A percentile compares a stretch with the other conserved stretches of the same genome.
phyloP scores from a whole-genome alignment of 2,797 vertebrate genomes.

The Steatocranus sp. region DNA sequence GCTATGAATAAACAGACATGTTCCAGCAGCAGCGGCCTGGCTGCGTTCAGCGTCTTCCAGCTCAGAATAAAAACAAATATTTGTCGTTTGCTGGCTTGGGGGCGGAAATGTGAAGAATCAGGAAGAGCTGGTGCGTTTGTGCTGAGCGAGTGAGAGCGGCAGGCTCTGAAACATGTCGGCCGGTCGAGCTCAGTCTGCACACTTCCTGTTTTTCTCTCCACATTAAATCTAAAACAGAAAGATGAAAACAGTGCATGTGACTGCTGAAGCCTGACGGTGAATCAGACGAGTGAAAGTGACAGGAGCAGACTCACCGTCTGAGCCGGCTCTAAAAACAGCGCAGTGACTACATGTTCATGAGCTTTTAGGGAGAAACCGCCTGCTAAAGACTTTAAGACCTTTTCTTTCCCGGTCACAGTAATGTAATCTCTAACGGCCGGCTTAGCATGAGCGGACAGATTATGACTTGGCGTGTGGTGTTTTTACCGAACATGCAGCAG shows the following conservation, averaged over 20 bases:
- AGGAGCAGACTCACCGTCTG: background rate
- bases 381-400: background rate
- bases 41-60: background rate
- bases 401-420: background rate
- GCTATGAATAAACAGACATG: background rate
- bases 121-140: constrained; percentile 28
- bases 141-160: background rate
- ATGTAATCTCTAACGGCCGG: background rate
- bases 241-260: background rate
- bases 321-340: background rate
- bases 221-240: background rate
- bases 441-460: background rate
- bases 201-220: constrained; percentile 46
- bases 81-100: background rate
- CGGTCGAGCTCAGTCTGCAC: background rate
- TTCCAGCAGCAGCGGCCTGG: background rate
- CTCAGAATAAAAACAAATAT: constrained; percentile 21
- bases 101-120: constrained; percentile 34
- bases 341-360: background rate
- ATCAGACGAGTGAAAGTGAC: background rate
- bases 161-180: background rate
- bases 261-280: background rate
- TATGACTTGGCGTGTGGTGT: background rate
- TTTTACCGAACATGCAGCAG: background rate
- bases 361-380: background rate